Base-by-base conservation (phyloP, 2,888 invertebrate genomes). In the Eupithecia centaureata region DNA sequence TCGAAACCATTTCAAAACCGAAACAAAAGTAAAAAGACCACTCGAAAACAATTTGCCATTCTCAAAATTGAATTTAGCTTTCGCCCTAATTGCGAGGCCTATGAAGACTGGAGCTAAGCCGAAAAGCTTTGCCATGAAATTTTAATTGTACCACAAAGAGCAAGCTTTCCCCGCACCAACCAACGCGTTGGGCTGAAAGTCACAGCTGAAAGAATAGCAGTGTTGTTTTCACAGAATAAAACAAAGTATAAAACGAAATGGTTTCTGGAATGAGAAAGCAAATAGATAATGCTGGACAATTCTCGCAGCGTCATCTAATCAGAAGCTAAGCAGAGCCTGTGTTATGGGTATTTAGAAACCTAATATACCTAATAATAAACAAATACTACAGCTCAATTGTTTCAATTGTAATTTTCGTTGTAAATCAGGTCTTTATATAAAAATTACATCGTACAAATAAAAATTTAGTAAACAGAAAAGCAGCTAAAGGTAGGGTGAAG, bases 141-240 rank as follows among this genome's bases (percentile, higher is more conserved):
- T 87, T 87, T 88, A 87, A 87, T 86, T 86, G 82, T 79, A 79
- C 86, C 84, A 77, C 86, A 85, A 86, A 84, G 83, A 82, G 77
- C 70, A 73, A 73, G 73, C 75, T 67, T 68, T 65, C 65, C 51
- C 72, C 64, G 47, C 70, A 59, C 64, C 70, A 66, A 52, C 30
- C 58, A 59, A 63, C 58, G 52, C 33, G 61, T 61, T 28, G 66
- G 67, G 63, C 60, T 70, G 65, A 33, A 63, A 63, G 42, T 13
- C 42, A 70, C 58, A 70, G 66, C 42, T 57, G 1, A 51, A 15
- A 63, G 10, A 33, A 61, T 52, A 25, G 57, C 66, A 28, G 15
- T 15, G 54, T 3, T 56, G 27, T 27, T 47, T 18, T 47, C 15
- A 42, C 3, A 22, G 22, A 47, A 18, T 42, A 42, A 8, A 2